These are phyloP conservation scores for Silurus lanzhouensis DNA, from an alignment of 2,797 vertebrate species.

Conservation along the genomic window DNA sequence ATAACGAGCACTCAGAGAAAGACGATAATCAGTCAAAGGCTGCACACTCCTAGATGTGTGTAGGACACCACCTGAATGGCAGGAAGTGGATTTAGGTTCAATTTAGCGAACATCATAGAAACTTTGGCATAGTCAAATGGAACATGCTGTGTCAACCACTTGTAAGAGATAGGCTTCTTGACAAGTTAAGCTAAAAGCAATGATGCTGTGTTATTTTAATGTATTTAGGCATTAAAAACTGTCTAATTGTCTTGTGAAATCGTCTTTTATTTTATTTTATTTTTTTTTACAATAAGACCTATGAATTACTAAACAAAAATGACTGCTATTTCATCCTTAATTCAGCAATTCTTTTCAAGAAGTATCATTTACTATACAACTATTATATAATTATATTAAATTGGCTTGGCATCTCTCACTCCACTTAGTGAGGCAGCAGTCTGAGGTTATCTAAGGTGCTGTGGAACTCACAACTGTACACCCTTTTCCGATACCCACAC, in stretches of 20 bases:
- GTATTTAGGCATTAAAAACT: background rate
- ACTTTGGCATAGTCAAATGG: slow-evolving; percentile 46
- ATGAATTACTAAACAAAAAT: background rate
- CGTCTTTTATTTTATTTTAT: background rate
- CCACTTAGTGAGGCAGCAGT: slow-evolving; percentile 34
- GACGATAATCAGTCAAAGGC: slow-evolving; percentile 71
- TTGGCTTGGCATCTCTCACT: slow-evolving; percentile 39
- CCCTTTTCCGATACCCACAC: slow-evolving; percentile 74
- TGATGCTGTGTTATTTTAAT: background rate
- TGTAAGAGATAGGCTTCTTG: background rate
- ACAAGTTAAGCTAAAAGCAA: background rate
- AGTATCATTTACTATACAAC: background rate
- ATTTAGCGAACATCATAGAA: slow-evolving; percentile 37
- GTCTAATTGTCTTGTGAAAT: background rate
- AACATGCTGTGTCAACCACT: slow-evolving; percentile 28
- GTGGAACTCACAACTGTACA: slow-evolving; percentile 63
- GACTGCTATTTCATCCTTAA: background rate
- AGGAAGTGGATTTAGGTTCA: slow-evolving; percentile 67
- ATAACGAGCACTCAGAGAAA: slow-evolving; percentile 71
- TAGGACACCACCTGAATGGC: slow-evolving; percentile 71
- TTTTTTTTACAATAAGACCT: background rate
- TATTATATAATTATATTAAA: background rate
- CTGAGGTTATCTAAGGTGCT: slow-evolving; percentile 58
- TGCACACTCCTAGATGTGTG: slow-evolving; percentile 61
- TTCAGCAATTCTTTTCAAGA: background rate